phyloP scores from a whole-genome alignment of 2,797 vertebrate genomes.

The Spinus pinus region DNA sequence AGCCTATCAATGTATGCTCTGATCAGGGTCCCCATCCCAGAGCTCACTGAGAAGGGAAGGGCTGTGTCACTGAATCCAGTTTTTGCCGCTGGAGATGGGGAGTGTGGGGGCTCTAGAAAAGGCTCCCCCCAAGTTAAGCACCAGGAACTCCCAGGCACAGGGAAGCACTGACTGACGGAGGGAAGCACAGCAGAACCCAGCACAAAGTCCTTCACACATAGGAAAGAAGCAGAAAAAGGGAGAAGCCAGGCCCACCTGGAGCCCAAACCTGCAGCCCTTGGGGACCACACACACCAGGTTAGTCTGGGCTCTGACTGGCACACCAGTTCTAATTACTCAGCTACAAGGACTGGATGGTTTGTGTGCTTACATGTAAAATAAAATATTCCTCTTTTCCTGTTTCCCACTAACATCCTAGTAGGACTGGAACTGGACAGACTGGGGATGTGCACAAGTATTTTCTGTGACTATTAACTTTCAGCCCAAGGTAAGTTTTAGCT shows the following conservation, averaged over 20 bases:
- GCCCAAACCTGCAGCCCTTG: not conserved
- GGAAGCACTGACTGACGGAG: rapidly evolving
- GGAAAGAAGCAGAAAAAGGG: not conserved
- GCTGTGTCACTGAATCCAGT: not conserved
- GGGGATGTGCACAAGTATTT: not conserved
- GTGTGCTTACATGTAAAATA: not conserved
- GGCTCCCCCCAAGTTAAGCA: not conserved
- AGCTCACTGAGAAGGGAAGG: not conserved
- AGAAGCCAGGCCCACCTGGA: not conserved
- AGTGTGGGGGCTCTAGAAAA: not conserved
- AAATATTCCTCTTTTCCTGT: not conserved
- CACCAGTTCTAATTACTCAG: not conserved
- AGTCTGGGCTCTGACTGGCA: not conserved
- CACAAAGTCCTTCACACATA: not conserved
- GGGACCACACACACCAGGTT: not conserved
- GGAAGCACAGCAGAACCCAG: not conserved
- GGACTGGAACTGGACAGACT: not conserved
- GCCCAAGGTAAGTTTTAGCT: not conserved
- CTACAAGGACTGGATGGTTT: not conserved
- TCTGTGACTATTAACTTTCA: not conserved
- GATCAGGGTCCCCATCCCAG: not conserved
- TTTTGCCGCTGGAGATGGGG: not conserved
- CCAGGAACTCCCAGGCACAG: not conserved
- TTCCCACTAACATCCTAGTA: not conserved
- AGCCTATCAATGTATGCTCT: not conserved